Evolutionary conservation across 2,888 invertebrate species (phyloP), one percentile per base, ranked within the genome.

Genomic region (Volucella bombylans): DNA sequence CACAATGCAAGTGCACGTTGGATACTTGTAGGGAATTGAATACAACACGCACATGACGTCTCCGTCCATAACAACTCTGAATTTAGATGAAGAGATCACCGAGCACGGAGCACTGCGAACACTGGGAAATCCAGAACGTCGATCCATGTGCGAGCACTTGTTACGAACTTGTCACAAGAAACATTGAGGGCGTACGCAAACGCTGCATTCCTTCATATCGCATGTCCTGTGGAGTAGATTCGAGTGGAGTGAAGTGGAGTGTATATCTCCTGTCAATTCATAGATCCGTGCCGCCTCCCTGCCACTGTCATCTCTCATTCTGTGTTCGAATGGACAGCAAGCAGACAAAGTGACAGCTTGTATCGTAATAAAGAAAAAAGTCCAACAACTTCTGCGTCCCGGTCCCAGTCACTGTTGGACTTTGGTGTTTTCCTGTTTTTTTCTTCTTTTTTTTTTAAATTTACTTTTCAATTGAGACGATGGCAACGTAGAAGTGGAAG

Each of bases 21-120:
- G 41, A 61, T 41, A 61, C 61, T 64, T 54, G 62, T 74, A 57
- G 14, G 41, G 49, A 74, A 74, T 74, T 57, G 64, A 61, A 55
- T 71, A 62, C 52, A 39, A 18, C 31, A 76, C 67, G 64, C 52
- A 62, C 77, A 57, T 69, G 52, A 62, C 67, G 79, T 69, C 54
- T 62, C 67, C 23, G 47, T 8, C 61, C 50, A 71, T 49, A 41
- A 10, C 55, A 49, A 62, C 39, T 68, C 39, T 77, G 85, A 71
- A 81, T 81, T 77, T 77, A 77, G 81, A 85, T 85, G 85, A 85
- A 85, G 85, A 85, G 85, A 85, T 85, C 85, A 76, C 76, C 76
- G 80, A 81, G 80, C 85, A 71, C 6, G 6, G 31, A 31, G 31
- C 31, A 31, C 31, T 31, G 6, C 31, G 31, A 31, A 31, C 31